Percentiles rank a stretch among this genome's conserved stretches.
These are phyloP conservation scores for Electrona antarctica DNA, from an alignment of 2,113 vertebrate genomes.

Conservation along the genomic window DNA sequence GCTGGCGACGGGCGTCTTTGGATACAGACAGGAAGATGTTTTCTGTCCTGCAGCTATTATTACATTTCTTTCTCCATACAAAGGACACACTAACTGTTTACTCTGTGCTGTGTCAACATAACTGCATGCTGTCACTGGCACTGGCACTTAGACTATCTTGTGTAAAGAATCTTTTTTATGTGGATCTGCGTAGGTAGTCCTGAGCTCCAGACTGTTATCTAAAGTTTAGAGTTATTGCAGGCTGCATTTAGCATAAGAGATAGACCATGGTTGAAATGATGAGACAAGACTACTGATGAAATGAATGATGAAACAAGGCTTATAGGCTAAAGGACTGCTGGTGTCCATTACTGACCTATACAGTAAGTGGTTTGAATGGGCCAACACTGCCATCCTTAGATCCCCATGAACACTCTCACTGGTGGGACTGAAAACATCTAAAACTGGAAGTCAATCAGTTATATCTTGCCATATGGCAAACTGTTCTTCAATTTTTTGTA, in stretches of 20 bases:
- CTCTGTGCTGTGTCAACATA: conserved; percentile 53
- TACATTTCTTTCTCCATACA: conserved; percentile 42
- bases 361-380: too few species aligned
- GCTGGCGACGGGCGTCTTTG: conserved; percentile 19
- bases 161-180: conserved; percentile 44
- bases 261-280: conserved; percentile 17
- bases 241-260: background rate
- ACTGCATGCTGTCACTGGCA: conserved; percentile 24
- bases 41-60: conserved; percentile 30
- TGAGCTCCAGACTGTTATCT: conserved; percentile 47
- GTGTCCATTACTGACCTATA: too few species aligned
- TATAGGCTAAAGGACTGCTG: too few species aligned
- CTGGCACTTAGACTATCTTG: conserved; percentile 35
- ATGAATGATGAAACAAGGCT: background rate
- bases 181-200: conserved; percentile 2
- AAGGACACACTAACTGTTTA: conserved; percentile 40
- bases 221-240: conserved; percentile 6
- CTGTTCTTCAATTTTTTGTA: too few species aligned
- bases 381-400: too few species aligned
- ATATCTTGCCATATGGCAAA: too few species aligned
- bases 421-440: too few species aligned
- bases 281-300: conserved; percentile 44
- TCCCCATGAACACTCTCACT: too few species aligned
- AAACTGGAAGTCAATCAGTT: too few species aligned
- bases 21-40: conserved; percentile 9